These are phyloP conservation scores for Perizoma flavofasciatum DNA, from an alignment of 2,888 invertebrate genomes.

Conservation along the genomic window DNA sequence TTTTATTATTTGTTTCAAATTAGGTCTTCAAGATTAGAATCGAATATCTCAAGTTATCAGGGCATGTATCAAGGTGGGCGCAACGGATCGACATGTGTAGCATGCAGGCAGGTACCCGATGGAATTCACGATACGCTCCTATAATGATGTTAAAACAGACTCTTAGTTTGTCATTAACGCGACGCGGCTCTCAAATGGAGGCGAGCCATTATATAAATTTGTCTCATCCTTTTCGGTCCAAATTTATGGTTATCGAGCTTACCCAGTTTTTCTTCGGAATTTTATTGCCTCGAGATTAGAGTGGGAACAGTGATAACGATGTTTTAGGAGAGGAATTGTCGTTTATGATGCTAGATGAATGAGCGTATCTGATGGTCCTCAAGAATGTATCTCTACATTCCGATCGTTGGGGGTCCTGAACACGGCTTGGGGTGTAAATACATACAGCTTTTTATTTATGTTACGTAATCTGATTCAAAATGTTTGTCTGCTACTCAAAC, in stretches of 20 bases:
- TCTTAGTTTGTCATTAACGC: slow-evolving; percentile 82
- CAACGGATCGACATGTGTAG: slow-evolving; percentile 60
- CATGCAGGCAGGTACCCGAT: slow-evolving; percentile 70
- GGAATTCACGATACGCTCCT: slow-evolving; percentile 80
- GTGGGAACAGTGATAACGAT: slow-evolving; percentile 80
- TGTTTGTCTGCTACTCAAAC: no score
- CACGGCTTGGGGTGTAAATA: slow-evolving; percentile 3
- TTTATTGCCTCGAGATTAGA: slow-evolving; percentile 80
- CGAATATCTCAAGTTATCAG: slow-evolving; percentile 47
- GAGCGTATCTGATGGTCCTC: slow-evolving; percentile 50
- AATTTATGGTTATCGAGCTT: slow-evolving; percentile 81
- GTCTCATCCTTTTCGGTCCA: slow-evolving; percentile 81
- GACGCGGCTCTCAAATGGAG: slow-evolving; percentile 76
- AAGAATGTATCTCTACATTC: slow-evolving; percentile 38
- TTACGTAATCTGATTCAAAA: slow-evolving; percentile 5
- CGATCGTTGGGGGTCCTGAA: slow-evolving; percentile 33
- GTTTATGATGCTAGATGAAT: slow-evolving; percentile 65
- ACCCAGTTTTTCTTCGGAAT: slow-evolving; percentile 77
- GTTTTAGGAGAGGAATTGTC: slow-evolving; percentile 73
- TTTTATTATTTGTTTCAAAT: slow-evolving; percentile 39
- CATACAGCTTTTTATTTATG: slow-evolving; percentile 17
- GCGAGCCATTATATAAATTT: slow-evolving; percentile 83
- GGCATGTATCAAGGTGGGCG: slow-evolving; percentile 51
- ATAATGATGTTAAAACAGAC: slow-evolving; percentile 84
- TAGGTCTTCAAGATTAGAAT: slow-evolving; percentile 45